A percentile compares a stretch with the other conserved stretches of the same genome.
These are phyloP conservation scores for Neocrepidodera transversa DNA, from an alignment of 2,888 invertebrate species.

Conservation along the genomic window DNA sequence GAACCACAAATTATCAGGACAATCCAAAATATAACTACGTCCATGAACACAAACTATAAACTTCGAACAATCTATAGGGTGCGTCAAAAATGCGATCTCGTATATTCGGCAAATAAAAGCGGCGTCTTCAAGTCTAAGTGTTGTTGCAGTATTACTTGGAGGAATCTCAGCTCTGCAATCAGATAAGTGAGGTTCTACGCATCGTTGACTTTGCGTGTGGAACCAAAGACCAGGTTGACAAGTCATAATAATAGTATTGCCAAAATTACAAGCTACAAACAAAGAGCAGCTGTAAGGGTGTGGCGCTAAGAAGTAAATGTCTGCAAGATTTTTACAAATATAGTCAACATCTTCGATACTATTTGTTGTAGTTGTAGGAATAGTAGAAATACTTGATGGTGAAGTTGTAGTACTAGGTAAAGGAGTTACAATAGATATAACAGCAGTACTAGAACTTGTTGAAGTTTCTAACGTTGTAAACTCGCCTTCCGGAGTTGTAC, in stretches of 20 bases:
- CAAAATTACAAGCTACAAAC: conserved; percentile 10
- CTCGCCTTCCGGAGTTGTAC: neutral
- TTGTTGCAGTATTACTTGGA: neutral
- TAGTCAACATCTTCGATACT: conserved; percentile 2
- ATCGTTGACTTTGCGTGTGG: conserved; percentile 3
- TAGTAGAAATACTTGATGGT: neutral
- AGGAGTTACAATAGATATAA: neutral
- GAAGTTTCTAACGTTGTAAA: neutral
- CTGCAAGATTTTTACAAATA: conserved; percentile 9
- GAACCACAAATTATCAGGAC: neutral
- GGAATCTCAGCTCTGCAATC: neutral
- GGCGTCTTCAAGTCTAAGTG: neutral
- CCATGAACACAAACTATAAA: conserved; percentile 6
- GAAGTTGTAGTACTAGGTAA: neutral
- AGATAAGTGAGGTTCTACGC: conserved; percentile 5
- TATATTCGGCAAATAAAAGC: neutral
- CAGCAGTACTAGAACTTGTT: neutral
- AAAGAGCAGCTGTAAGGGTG: conserved; percentile 6
- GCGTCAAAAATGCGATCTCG: neutral
- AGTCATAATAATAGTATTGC: neutral
- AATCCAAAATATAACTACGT: neutral
- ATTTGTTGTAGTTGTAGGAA: neutral
- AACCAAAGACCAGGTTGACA: conserved; percentile 2
- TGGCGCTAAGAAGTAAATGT: conserved; percentile 2
- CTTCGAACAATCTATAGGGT: conserved; percentile 6